phyloP scores from a whole-genome alignment of 2,888 invertebrate genomes.

The Neoitamus cyanurus region DNA sequence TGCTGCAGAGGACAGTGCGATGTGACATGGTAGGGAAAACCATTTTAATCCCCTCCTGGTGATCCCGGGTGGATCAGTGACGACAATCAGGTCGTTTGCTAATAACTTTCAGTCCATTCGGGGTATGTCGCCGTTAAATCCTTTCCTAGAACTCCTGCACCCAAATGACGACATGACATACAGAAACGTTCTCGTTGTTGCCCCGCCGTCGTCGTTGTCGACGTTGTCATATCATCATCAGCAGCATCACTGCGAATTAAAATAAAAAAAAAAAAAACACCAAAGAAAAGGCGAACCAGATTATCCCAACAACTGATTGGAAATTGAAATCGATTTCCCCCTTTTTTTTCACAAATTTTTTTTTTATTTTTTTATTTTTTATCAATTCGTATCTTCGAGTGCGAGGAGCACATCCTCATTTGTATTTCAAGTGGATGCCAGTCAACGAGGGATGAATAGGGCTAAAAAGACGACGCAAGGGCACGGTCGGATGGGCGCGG shows the following conservation, averaged over 20 bases:
- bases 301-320: conserved; percentile 9
- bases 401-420: neutral
- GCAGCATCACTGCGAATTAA: neutral
- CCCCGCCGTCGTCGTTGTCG: neutral
- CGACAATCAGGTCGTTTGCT: neutral
- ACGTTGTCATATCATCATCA: neutral
- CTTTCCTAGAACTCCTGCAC: neutral
- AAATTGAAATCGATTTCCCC: conserved; percentile 3
- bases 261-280: neutral
- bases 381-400: neutral
- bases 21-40: neutral
- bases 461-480: neutral
- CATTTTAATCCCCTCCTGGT: neutral
- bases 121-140: neutral
- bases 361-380: neutral
- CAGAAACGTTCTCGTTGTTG: neutral
- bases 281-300: neutral
- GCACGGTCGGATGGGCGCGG: neutral
- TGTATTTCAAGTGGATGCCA: neutral
- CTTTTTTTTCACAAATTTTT: neutral
- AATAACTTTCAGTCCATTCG: neutral
- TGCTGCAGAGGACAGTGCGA: neutral
- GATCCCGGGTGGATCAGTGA: neutral
- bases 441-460: neutral
- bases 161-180: neutral